A percentile compares a stretch with the other conserved stretches of the same genome.
These are phyloP conservation scores for Pollenia angustigena DNA, from an alignment of 2,888 invertebrate species.

Conservation along the genomic window DNA sequence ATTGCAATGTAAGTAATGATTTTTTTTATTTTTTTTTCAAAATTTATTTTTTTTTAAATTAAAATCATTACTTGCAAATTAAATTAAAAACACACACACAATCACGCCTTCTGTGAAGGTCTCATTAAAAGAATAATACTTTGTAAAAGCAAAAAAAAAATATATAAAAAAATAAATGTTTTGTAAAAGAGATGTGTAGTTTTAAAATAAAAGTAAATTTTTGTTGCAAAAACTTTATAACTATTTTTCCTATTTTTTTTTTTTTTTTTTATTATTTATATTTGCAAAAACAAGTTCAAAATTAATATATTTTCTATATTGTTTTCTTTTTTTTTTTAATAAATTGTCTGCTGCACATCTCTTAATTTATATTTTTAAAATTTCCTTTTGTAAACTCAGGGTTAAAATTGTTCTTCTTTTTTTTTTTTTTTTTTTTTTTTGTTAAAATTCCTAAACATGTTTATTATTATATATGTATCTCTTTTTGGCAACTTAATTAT, in stretches of 20 bases:
- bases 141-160: slow-evolving; percentile 10
- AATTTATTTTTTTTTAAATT: not conserved
- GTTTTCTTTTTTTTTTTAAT: not conserved
- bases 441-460: slow-evolving; percentile 46
- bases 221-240: slow-evolving; percentile 11
- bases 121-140: slow-evolving; percentile 24
- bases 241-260: not conserved
- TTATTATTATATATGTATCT: slow-evolving; percentile 18
- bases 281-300: slow-evolving; percentile 22
- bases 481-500: slow-evolving; percentile 32
- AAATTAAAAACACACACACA: slow-evolving; percentile 8
- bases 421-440: slow-evolving; percentile 8
- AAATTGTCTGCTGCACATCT: slow-evolving; percentile 74
- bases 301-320: slow-evolving; percentile 44
- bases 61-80: slow-evolving; percentile 54
- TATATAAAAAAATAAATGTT: slow-evolving; percentile 43
- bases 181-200: slow-evolving; percentile 75
- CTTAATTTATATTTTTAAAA: slow-evolving; percentile 60
- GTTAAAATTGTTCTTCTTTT: not conserved
- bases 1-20: slow-evolving; percentile 56
- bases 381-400: slow-evolving; percentile 54
- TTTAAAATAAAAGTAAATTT: slow-evolving; percentile 36
- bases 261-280: slow-evolving; percentile 29
- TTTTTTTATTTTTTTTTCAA: not conserved
- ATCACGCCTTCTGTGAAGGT: slow-evolving; percentile 75